phyloP scores from a whole-genome alignment of 1,140 invertebrate species.

The Aphelinus certus region DNA sequence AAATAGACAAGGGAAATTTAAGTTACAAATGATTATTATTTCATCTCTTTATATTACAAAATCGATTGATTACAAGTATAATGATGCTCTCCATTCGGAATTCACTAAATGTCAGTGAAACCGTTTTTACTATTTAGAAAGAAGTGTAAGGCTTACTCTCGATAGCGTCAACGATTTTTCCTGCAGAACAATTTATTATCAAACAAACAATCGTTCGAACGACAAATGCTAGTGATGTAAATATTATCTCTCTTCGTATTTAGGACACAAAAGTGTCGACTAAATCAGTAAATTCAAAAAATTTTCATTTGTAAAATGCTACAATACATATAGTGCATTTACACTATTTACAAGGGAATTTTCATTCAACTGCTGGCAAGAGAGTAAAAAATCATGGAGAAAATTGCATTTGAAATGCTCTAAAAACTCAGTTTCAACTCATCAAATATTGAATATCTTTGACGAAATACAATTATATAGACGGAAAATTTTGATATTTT shows the following conservation, averaged over 20 bases:
- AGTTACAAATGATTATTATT: conserved; percentile 59
- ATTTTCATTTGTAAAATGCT: conserved; percentile 24
- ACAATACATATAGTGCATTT: conserved; percentile 50
- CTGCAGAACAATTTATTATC: conserved; percentile 12
- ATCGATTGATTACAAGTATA: conserved; percentile 47
- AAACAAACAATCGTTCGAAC: conserved; percentile 26
- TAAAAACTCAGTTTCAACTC: too few species aligned
- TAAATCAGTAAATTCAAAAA: conserved; percentile 4
- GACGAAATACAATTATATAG: too few species aligned
- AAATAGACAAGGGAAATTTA: background rate
- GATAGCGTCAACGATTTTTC: too few species aligned
- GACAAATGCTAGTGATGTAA: conserved; percentile 9
- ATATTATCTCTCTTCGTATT: conserved; percentile 17
- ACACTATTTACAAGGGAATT: conserved; percentile 55
- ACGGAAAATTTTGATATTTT: too few species aligned
- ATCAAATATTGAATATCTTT: too few species aligned
- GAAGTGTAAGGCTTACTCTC: too few species aligned
- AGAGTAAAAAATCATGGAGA: conserved; percentile 4
- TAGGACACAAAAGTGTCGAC: conserved; percentile 20
- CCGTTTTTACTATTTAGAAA: conserved; percentile 3
- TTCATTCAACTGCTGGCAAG: conserved; percentile 16
- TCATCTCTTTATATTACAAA: conserved; percentile 57
- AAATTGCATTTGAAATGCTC: too few species aligned
- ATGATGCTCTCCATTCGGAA: conserved; percentile 26
- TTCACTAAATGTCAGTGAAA: conserved; percentile 13